Percentiles rank a stretch among this genome's conserved stretches.
Conservation (phyloP, 2,113 vertebrate genomes). For the Amblyopsis rosae region DNA sequence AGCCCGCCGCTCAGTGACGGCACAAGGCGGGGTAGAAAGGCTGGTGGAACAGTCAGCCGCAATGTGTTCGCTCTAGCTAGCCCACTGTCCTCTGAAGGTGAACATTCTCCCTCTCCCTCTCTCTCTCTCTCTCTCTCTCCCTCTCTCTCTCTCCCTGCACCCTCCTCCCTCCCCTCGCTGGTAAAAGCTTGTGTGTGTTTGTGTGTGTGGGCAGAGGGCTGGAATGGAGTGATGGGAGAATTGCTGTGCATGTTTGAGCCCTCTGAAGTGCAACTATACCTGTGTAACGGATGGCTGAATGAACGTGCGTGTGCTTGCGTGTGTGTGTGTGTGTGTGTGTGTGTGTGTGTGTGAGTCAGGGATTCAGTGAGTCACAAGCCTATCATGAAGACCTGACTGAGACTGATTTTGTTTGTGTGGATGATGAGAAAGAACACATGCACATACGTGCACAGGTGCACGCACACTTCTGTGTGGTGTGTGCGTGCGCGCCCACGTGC, state of each 20-base stretch:
- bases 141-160: not conserved
- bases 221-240: too few relatives aligned
- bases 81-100: constrained; percentile 41
- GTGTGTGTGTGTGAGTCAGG: not conserved
- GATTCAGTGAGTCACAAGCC: constrained; percentile 26
- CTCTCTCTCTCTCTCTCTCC: not conserved
- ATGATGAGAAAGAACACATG: not conserved
- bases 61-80: constrained; percentile 49
- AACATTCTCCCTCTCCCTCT: constrained; percentile 15
- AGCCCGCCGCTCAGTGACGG: constrained; percentile 17
- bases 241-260: not conserved
- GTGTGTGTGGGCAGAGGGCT: constrained; percentile 14
- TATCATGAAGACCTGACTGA: not conserved
- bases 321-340: constrained; percentile 5
- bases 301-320: not conserved
- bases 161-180: not conserved
- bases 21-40: constrained; percentile 1
- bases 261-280: constrained; percentile 9
- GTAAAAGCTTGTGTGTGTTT: not conserved
- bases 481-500: not conserved
- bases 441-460: not conserved
- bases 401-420: not conserved
- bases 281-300: constrained; percentile 8
- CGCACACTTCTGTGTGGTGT: not conserved
- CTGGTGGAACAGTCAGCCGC: constrained; percentile 35